A percentile compares a stretch with the other conserved stretches of the same genome.
Conservation (phyloP, 2,113 vertebrate species). For the Genyomyrus donnyi region DNA sequence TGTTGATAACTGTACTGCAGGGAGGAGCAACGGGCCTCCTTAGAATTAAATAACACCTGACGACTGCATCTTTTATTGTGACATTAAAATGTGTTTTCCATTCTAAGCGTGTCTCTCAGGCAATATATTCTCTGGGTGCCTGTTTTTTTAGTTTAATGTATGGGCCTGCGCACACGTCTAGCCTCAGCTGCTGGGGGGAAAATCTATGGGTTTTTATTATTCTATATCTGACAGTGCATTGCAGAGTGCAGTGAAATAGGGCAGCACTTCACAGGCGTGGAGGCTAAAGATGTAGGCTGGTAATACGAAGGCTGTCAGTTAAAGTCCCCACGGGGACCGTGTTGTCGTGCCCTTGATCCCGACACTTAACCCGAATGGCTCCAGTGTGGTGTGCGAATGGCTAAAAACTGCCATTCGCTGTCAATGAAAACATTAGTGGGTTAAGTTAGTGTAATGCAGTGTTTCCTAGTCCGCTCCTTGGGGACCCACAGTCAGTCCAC, state of each 20-base stretch:
- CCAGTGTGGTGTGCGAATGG: not conserved
- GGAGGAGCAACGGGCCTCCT: not conserved
- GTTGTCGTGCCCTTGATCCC: not conserved
- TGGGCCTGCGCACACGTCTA: not conserved
- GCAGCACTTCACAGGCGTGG: not conserved
- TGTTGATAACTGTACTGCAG: not conserved
- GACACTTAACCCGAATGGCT: not conserved
- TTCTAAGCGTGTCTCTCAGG: not conserved
- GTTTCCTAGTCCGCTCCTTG: not conserved
- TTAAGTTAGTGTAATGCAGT: not conserved
- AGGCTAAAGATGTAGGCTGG: not conserved
- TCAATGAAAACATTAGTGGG: not conserved
- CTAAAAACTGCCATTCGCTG: not conserved
- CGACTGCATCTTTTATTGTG: not conserved
- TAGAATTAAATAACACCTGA: not conserved
- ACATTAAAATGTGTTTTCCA: not conserved
- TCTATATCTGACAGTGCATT: not conserved
- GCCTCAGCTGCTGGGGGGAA: not conserved
- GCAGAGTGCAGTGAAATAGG: not conserved
- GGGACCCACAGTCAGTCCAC: not conserved
- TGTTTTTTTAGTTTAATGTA: not conserved
- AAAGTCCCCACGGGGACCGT: not conserved
- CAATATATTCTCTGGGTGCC: not conserved
- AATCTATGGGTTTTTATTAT: not conserved
- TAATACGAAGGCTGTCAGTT: not conserved